Conservation (phyloP, 1,140 invertebrate species). For the Ceratoteleas bidentatus region DNA sequence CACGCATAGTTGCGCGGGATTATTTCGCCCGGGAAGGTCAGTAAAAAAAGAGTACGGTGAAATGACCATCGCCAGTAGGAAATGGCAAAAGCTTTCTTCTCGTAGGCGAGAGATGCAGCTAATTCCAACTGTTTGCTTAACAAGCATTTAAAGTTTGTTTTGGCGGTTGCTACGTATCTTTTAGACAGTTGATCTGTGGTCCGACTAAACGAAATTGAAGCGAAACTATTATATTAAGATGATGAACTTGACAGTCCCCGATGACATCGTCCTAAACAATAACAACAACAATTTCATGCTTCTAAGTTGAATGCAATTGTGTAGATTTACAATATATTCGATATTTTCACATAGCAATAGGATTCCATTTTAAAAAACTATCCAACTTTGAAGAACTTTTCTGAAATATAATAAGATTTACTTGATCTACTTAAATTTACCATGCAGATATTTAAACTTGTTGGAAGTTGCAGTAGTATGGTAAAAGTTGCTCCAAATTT, state of each 20-base stretch:
- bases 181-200: constrained; percentile 81
- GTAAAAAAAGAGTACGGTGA: constrained; percentile 56
- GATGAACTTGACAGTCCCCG: constrained; percentile 73
- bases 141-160: constrained; percentile 82
- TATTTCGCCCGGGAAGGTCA: constrained; percentile 56
- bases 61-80: constrained; percentile 74
- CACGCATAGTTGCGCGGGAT: constrained; percentile 35
- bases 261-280: constrained; percentile 55
- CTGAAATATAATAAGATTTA: too few relatives aligned
- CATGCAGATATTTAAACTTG: too few relatives aligned
- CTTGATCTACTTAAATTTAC: too few relatives aligned
- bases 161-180: constrained; percentile 81
- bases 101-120: constrained; percentile 77
- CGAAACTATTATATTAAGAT: constrained; percentile 73
- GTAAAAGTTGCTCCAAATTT: too few relatives aligned
- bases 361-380: too few relatives aligned
- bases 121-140: constrained; percentile 81
- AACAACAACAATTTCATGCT: too few relatives aligned
- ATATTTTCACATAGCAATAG: too few relatives aligned
- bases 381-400: too few relatives aligned
- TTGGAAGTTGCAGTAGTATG: too few relatives aligned
- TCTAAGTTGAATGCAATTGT: too few relatives aligned
- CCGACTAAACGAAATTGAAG: constrained; percentile 79
- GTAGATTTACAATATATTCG: too few relatives aligned
- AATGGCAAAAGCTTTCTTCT: constrained; percentile 73